Conservation (phyloP, 2,113 vertebrate species). For the Orthochromis malagaraziensis region DNA sequence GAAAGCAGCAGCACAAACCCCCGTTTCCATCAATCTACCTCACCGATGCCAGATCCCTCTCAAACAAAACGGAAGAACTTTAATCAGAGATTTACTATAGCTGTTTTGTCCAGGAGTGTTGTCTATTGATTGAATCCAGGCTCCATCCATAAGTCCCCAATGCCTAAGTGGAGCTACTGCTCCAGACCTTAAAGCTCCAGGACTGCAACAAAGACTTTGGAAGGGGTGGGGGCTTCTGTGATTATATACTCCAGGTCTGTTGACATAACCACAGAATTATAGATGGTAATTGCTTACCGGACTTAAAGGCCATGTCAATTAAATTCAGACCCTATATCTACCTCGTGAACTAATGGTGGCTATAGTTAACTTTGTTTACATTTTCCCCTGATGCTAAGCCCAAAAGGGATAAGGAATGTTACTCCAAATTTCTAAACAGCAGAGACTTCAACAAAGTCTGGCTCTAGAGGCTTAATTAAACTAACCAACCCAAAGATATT, state of each 20-base stretch:
- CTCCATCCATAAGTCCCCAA: not conserved
- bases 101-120: not conserved
- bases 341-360: not conserved
- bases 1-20: not conserved
- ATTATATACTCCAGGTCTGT: not conserved
- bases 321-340: not conserved
- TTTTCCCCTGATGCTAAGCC: not conserved
- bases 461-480: not conserved
- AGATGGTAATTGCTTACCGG: not conserved
- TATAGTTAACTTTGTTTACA: not conserved
- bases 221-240: not conserved
- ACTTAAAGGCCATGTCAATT: not conserved
- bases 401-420: not conserved
- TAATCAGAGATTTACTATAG: not conserved
- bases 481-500: not conserved
- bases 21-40: not conserved
- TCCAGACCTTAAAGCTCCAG: not conserved
- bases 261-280: not conserved
- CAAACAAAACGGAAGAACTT: not conserved
- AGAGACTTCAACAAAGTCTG: not conserved
- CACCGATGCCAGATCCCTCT: not conserved
- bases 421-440: not conserved
- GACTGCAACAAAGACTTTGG: not conserved
- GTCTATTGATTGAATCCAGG: not conserved
- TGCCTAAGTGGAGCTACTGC: not conserved